A percentile compares a stretch with the other conserved stretches of the same genome.
Evolutionary conservation across 2,113 vertebrate species (phyloP).

Genomic region (Phrynocephalus versicolor): DNA sequence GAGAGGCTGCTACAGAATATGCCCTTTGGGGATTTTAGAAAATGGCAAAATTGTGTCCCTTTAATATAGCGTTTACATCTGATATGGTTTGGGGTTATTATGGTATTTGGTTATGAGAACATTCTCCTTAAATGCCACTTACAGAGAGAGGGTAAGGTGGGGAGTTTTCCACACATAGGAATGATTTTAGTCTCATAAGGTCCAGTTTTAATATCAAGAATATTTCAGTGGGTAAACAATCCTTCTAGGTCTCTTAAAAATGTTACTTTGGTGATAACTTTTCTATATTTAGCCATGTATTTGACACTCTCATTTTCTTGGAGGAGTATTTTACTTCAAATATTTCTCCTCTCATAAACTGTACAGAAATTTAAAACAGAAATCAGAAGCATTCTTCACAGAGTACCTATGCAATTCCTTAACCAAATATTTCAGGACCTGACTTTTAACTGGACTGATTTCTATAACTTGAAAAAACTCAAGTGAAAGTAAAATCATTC

Average conservation of each 20-base stretch:
- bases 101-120: slow-evolving; percentile 38
- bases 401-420: not conserved
- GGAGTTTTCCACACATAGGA: not conserved
- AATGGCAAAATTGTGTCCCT: slow-evolving; percentile 18
- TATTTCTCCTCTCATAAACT: not conserved
- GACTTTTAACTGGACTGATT: not conserved
- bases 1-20: not conserved
- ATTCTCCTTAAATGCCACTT: slow-evolving; percentile 44
- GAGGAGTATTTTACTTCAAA: not conserved
- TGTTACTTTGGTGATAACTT: not conserved
- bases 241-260: slow-evolving; percentile 1
- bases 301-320: not conserved
- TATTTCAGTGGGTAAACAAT: not conserved
- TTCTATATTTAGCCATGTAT: too few species aligned
- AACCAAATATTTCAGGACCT: not conserved
- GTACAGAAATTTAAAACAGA: not conserved
- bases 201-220: slow-evolving; percentile 16
- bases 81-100: slow-evolving; percentile 39
- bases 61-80: slow-evolving; percentile 48
- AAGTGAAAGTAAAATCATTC: not conserved
- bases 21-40: not conserved
- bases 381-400: not conserved
- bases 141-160: not conserved
- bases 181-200: slow-evolving; percentile 19
- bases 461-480: not conserved